These are phyloP conservation scores for Leuctra nigra DNA, from an alignment of 2,888 invertebrate genomes.

Conservation along the genomic window DNA sequence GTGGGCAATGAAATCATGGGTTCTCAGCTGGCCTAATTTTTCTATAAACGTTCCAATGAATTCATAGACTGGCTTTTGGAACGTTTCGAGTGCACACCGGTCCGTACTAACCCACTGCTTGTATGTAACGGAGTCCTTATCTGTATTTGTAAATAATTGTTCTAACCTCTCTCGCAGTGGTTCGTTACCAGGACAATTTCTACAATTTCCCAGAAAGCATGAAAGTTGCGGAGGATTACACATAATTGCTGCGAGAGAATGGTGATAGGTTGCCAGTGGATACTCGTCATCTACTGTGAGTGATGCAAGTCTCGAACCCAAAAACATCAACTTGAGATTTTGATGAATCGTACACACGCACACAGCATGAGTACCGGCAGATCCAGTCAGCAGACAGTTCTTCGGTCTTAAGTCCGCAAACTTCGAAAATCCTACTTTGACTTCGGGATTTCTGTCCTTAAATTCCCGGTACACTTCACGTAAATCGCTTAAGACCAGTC, in stretches of 20 bases:
- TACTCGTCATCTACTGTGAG: not conserved
- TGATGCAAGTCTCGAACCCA: not conserved
- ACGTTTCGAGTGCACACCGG: slow-evolving; percentile 27
- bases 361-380: slow-evolving; percentile 8
- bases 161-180: not conserved
- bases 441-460: not conserved
- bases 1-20: slow-evolving; percentile 26
- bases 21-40: slow-evolving; percentile 20
- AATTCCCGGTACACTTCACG: not conserved
- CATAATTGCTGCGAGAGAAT: not conserved
- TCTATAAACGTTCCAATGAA: slow-evolving; percentile 25
- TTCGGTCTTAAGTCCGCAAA: slow-evolving; percentile 14
- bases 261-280: not conserved
- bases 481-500: not conserved
- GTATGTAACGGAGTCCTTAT: slow-evolving; percentile 24
- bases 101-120: slow-evolving; percentile 30
- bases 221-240: not conserved
- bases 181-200: not conserved
- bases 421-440: slow-evolving; percentile 12
- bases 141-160: slow-evolving; percentile 6
- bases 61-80: slow-evolving; percentile 25
- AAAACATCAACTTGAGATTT: not conserved
- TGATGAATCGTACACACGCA: slow-evolving; percentile 10
- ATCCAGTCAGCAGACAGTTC: slow-evolving; percentile 14
- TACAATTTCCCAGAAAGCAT: not conserved